Evolutionary conservation across 1,140 invertebrate species (phyloP), one percentile per base, ranked within the genome.

Genomic region (Brachionus plicatilis): DNA sequence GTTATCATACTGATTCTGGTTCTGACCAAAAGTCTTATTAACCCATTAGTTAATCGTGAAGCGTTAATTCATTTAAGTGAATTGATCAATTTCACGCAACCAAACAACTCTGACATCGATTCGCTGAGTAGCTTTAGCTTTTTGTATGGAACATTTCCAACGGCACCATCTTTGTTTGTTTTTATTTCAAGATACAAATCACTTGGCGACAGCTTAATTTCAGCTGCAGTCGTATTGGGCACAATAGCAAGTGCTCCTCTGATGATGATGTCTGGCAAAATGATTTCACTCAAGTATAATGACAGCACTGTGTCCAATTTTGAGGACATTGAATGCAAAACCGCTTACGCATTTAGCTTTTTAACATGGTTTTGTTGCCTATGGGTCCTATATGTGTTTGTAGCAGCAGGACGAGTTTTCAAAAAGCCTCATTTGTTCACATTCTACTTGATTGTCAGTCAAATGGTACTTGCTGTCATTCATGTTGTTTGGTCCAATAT

Each of bases 81-180:
- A 50, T 91, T 93, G 50, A 93, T 93, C 1, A 65, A 75, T 11
- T 72, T 72, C 43, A 88, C 86, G 0, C 93, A 93, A 87, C 89
- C 91, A 56, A 93, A 92, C 60, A 93, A 94, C 85, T 95, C 94
- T 0, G 93, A 95, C 85, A 91, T 95, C 33, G 79, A 82, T 27
- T 65, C 79, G 12, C 6, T 82, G 11, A 94, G 94, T 86, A 96
- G 95, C 72, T 98, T 95, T 89, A 96, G 94, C 0, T 98, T 98
- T 90, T 91, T 98, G 0, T 98, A 98, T 89, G 96, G 96, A 76
- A 97, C 95, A 0, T 94, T 98, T 88, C 96, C 96, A 1, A 93
- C 95, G 45, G 96, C 96, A 33, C 96, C 96, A 0, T 95, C 95
- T 53, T 94, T 96, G 5, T 97, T 97, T 90, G 94, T 98, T 7